A percentile compares a stretch with the other conserved stretches of the same genome.
phyloP scores from a whole-genome alignment of 2,113 vertebrate species.

The Poecile atricapillus region DNA sequence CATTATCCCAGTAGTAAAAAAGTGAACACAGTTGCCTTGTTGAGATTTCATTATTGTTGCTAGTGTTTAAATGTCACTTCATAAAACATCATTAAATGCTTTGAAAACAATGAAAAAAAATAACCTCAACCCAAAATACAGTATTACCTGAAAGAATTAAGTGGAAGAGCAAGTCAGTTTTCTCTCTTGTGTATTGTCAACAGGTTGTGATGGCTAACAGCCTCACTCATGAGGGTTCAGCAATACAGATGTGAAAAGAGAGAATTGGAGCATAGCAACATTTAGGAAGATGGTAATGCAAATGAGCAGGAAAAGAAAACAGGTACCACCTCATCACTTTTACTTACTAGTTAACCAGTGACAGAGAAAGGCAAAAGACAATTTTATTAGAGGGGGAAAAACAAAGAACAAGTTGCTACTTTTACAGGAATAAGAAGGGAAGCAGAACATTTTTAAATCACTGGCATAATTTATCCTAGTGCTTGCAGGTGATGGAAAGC shows the following conservation, averaged over 20 bases:
- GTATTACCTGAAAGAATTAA: neutral
- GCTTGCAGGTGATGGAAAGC: neutral
- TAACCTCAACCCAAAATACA: neutral
- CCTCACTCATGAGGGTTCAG: neutral
- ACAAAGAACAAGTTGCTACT: neutral
- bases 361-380: neutral
- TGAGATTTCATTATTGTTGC: neutral
- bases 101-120: neutral
- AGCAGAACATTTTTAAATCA: neutral
- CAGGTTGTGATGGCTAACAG: neutral
- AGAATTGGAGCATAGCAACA: fast-evolving
- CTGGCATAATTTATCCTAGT: neutral
- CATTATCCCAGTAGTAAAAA: neutral
- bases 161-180: neutral
- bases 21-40: neutral
- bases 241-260: neutral
- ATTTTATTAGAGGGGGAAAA: neutral
- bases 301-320: neutral
- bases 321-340: neutral
- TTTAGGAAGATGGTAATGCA: neutral
- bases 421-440: neutral
- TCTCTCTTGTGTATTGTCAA: neutral
- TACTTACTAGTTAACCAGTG: neutral
- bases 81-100: neutral
- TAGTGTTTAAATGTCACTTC: neutral